phyloP scores from a whole-genome alignment of 2,113 vertebrate genomes.

The Capreolus pygargus region DNA sequence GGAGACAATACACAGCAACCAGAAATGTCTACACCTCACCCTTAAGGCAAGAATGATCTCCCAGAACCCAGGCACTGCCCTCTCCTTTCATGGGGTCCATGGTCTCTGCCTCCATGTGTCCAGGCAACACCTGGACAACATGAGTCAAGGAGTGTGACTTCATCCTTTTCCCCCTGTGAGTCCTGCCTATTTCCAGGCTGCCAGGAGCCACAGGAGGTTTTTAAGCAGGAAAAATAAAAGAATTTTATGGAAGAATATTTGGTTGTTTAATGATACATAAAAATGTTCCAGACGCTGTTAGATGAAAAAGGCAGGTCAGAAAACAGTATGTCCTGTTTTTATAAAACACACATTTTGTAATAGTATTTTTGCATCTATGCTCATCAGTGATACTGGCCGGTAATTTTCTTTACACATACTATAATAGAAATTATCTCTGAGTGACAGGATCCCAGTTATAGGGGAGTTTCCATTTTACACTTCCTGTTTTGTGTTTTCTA shows the following conservation, averaged over 20 bases:
- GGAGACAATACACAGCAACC: not conserved
- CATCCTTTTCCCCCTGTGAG: not conserved
- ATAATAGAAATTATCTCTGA: not conserved
- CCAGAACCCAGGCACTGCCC: not conserved
- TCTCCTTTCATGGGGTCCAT: not conserved
- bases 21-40: not conserved
- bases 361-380: not conserved
- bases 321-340: not conserved
- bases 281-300: not conserved
- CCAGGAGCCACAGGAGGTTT: not conserved
- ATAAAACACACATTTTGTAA: not conserved
- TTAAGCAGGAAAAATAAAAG: conserved; percentile 8
- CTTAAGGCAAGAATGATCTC: not conserved
- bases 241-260: not conserved
- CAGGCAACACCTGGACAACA: not conserved
- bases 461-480: not conserved
- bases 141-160: not conserved
- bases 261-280: not conserved
- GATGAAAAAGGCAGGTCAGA: not conserved
- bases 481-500: not conserved
- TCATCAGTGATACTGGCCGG: not conserved
- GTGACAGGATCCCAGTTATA: not conserved
- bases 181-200: not conserved
- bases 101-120: not conserved
- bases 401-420: not conserved